Conservation (phyloP, 2,797 vertebrate genomes). For the Carduelis carduelis region DNA sequence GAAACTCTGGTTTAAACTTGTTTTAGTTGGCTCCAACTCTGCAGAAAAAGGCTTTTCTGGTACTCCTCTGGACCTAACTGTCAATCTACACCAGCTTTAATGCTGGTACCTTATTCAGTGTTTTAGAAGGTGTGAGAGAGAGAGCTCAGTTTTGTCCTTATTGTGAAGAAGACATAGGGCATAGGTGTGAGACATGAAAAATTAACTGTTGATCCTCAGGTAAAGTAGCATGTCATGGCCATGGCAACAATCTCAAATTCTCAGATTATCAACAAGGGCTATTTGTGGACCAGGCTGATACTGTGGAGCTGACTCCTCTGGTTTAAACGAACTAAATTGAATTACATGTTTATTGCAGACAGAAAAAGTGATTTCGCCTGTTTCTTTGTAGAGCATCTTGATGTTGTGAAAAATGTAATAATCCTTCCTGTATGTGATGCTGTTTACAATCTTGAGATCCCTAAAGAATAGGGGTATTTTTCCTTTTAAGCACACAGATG, state of each 20-base stretch:
- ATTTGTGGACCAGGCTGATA: not conserved
- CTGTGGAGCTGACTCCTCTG: not conserved
- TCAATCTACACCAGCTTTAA: not conserved
- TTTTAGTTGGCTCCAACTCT: not conserved
- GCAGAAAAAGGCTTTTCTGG: not conserved
- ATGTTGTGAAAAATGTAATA: not conserved
- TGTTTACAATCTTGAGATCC: not conserved
- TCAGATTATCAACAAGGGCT: not conserved
- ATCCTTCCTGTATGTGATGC: not conserved
- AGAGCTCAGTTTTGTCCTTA: not conserved
- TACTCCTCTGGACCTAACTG: not conserved
- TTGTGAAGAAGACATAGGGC: not conserved
- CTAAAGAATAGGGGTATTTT: not conserved
- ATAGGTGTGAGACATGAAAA: not conserved
- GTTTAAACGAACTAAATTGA: not conserved
- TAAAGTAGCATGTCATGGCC: not conserved
- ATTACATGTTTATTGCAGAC: not conserved
- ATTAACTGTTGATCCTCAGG: not conserved
- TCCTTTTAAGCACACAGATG: not conserved
- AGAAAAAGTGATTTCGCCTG: not conserved
- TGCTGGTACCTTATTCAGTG: not conserved
- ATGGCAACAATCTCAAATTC: not conserved
- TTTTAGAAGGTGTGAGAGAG: not conserved
- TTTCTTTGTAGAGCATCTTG: not conserved
- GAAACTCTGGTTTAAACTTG: not conserved